phyloP scores from a whole-genome alignment of 2,888 invertebrate species.

The Cacoxenus indagator region DNA sequence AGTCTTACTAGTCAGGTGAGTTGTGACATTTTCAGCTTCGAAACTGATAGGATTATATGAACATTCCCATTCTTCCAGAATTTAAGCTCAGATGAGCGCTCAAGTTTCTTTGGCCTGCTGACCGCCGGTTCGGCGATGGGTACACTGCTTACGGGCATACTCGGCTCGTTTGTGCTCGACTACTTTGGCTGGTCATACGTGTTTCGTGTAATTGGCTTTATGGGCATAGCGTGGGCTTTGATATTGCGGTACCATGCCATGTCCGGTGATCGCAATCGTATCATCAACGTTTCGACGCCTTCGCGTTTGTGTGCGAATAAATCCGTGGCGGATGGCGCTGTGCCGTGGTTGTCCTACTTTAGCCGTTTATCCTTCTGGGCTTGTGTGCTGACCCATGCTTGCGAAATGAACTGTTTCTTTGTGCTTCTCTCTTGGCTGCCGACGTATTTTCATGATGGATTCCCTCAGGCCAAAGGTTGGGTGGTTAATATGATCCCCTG shows the following conservation, averaged over 20 bases:
- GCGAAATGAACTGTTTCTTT: constrained; percentile 81
- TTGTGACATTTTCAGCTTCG: not conserved
- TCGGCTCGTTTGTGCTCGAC: constrained; percentile 78
- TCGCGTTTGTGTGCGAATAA: constrained; percentile 68
- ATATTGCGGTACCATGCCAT: constrained; percentile 74
- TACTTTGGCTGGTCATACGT: constrained; percentile 77
- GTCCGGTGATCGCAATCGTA: constrained; percentile 67
- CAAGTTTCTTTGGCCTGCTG: constrained; percentile 77
- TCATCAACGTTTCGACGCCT: constrained; percentile 69
- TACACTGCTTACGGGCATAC: constrained; percentile 76
- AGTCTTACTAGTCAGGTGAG: constrained; percentile 75
- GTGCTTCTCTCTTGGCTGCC: constrained; percentile 81
- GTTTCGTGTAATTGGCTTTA: constrained; percentile 76
- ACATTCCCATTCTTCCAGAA: constrained; percentile 64
- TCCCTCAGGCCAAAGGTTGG: constrained; percentile 78
- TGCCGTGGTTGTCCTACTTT: constrained; percentile 76
- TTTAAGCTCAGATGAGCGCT: constrained; percentile 76
- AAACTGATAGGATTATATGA: constrained; percentile 7
- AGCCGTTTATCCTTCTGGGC: constrained; percentile 77
- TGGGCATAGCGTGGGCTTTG: constrained; percentile 75
- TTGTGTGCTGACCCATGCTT: constrained; percentile 79
- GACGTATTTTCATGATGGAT: constrained; percentile 81
- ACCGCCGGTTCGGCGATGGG: constrained; percentile 77
- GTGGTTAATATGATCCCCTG: constrained; percentile 82
- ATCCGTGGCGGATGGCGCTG: constrained; percentile 61